Percentiles rank a stretch among this genome's conserved stretches.
Evolutionary conservation across 1,140 invertebrate genomes (phyloP).

Genomic region (Tribolium castaneum): DNA sequence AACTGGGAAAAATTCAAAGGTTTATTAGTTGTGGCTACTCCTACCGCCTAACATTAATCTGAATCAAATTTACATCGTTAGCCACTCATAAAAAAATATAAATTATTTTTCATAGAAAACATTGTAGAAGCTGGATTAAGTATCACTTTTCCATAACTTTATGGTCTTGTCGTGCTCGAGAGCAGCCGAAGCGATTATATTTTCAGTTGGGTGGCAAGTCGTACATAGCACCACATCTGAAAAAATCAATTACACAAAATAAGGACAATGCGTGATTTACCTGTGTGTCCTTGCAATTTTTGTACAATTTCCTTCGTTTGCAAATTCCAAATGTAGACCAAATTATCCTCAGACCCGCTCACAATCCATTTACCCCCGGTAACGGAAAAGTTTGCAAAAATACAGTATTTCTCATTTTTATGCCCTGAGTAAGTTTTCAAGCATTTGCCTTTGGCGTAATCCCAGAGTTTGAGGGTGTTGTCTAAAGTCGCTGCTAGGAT

Average conservation of each 20-base stretch:
- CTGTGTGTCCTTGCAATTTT: slow-evolving; percentile 95
- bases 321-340: slow-evolving; percentile 99
- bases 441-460: slow-evolving; percentile 98
- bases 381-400: slow-evolving; percentile 99
- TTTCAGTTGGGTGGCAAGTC: slow-evolving; percentile 98
- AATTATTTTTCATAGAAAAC: background rate
- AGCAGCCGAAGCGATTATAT: slow-evolving; percentile 98
- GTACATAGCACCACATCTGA: slow-evolving; percentile 97
- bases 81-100: slow-evolving; percentile 18
- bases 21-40: too few relatives aligned
- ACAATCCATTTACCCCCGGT: slow-evolving; percentile 99
- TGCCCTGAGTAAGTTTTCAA: slow-evolving; percentile 98
- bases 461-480: slow-evolving; percentile 99
- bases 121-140: slow-evolving; percentile 60
- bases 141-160: slow-evolving; percentile 99
- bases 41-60: too few relatives aligned
- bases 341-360: slow-evolving; percentile 99
- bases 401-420: slow-evolving; percentile 99
- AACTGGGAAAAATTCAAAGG: background rate
- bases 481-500: slow-evolving; percentile 98
- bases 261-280: slow-evolving; percentile 64
- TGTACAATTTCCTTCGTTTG: slow-evolving; percentile 99
- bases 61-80: background rate
- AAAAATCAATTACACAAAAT: slow-evolving; percentile 57
- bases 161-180: slow-evolving; percentile 99